Conservation (phyloP, 2,797 vertebrate genomes). For the Nothura maculosa region DNA sequence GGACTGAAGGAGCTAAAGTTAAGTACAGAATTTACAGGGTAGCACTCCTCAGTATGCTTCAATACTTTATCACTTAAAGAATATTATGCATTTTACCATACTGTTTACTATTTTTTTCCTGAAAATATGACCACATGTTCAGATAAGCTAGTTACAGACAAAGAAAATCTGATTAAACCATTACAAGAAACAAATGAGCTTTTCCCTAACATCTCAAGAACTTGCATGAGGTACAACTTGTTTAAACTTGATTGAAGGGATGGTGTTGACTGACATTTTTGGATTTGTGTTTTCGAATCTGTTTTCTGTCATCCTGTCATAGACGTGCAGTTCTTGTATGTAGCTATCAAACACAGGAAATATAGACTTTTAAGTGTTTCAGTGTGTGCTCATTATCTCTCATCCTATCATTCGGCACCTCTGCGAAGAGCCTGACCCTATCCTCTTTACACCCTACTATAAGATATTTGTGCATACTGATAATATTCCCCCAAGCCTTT, state of each 20-base stretch:
- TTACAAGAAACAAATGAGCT: not conserved
- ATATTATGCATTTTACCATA: not conserved
- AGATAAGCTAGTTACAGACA: not conserved
- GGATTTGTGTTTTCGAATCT: not conserved
- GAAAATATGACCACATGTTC: not conserved
- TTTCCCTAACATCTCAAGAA: not conserved
- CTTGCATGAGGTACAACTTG: not conserved
- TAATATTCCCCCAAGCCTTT: not conserved
- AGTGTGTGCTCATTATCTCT: too few species aligned
- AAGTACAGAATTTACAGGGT: not conserved
- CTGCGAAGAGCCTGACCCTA: too few species aligned
- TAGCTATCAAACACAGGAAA: not conserved
- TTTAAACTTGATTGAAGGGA: not conserved
- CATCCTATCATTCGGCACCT: too few species aligned
- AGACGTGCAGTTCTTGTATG: not conserved
- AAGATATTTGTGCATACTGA: not conserved
- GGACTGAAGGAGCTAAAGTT: not conserved
- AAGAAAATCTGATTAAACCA: not conserved
- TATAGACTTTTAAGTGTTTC: not conserved
- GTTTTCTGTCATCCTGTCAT: not conserved
- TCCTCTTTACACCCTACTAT: not conserved
- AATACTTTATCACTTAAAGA: not conserved
- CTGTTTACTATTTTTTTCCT: not conserved
- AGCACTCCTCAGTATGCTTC: accelerated
- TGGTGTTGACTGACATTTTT: not conserved